These are phyloP conservation scores for Sebastes vulpes DNA, from an alignment of 2,797 vertebrate genomes.

Conservation along the genomic window DNA sequence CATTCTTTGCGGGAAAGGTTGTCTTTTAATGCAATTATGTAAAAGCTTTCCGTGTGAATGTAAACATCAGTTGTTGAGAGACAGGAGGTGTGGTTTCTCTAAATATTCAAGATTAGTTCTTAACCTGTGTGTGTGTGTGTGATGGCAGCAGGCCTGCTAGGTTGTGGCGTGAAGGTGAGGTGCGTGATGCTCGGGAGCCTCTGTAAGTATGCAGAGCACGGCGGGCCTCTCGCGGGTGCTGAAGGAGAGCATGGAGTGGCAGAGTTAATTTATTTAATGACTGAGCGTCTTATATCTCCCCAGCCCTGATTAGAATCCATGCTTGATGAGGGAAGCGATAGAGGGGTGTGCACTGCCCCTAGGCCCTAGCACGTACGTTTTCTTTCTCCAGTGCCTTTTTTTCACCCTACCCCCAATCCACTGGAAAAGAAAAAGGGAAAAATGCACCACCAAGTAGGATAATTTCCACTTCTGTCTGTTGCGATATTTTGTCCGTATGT, in stretches of 20 bases:
- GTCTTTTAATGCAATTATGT: conserved; percentile 66
- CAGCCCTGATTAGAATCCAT: conserved; percentile 87
- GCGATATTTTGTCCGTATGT: conserved; percentile 23
- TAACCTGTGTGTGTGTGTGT: conserved; percentile 27
- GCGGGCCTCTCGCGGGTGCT: conserved; percentile 73
- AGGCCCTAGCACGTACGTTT: conserved; percentile 64
- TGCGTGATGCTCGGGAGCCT: conserved; percentile 34
- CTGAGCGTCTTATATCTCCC: conserved; percentile 86
- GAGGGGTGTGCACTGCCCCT: conserved; percentile 73
- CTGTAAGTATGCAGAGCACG: conserved; percentile 83
- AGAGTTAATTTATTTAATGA: conserved; percentile 91
- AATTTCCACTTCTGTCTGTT: conserved; percentile 41
- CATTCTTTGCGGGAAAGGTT: conserved; percentile 1
- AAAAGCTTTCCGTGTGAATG: conserved; percentile 44
- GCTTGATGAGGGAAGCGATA: conserved; percentile 86
- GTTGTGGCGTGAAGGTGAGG: conserved; percentile 66
- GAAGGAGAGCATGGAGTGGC: conserved; percentile 83
- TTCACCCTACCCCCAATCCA: background rate
- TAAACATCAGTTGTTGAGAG: conserved; percentile 40
- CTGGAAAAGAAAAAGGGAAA: conserved; percentile 16
- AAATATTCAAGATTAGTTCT: conserved; percentile 62
- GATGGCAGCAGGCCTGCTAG: conserved; percentile 34
- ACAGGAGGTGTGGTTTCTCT: conserved; percentile 65
- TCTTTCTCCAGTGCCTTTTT: conserved; percentile 34
- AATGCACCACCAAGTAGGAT: background rate